These are phyloP conservation scores for Hanleya hanleyi DNA, from an alignment of 2,888 invertebrate genomes.

Conservation along the genomic window DNA sequence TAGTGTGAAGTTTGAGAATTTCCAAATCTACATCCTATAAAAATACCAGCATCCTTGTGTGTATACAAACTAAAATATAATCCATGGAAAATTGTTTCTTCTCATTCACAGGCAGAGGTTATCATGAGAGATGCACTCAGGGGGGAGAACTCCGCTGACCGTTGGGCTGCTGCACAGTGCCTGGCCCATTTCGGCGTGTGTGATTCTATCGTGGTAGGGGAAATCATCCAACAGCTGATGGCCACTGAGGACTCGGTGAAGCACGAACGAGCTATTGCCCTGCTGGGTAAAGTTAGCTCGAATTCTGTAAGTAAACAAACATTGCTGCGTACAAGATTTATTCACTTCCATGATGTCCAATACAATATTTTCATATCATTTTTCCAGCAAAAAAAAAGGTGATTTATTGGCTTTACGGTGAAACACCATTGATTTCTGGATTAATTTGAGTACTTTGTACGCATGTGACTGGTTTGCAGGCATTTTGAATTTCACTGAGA, in stretches of 20 bases:
- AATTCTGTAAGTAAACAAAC: conserved; percentile 64
- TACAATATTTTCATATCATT: too few species aligned
- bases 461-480: too few species aligned
- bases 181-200: conserved; percentile 69
- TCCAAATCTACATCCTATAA: not conserved
- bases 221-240: conserved; percentile 69
- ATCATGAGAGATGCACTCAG: conserved; percentile 59
- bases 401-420: too few species aligned
- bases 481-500: too few species aligned
- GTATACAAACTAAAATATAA: not conserved
- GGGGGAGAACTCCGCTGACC: conserved; percentile 59
- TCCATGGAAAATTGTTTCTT: not conserved
- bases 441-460: too few species aligned
- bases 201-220: conserved; percentile 70
- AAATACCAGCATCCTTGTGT: not conserved
- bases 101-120: conserved; percentile 53
- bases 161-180: conserved; percentile 73
- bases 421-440: too few species aligned
- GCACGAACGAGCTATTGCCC: conserved; percentile 65
- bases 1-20: not conserved
- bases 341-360: too few species aligned
- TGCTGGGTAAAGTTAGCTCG: conserved; percentile 67
- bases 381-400: too few species aligned
- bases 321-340: too few species aligned
- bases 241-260: conserved; percentile 66